Evolutionary conservation across 2,113 vertebrate species (phyloP).

Genomic region (Fregetta grallaria): DNA sequence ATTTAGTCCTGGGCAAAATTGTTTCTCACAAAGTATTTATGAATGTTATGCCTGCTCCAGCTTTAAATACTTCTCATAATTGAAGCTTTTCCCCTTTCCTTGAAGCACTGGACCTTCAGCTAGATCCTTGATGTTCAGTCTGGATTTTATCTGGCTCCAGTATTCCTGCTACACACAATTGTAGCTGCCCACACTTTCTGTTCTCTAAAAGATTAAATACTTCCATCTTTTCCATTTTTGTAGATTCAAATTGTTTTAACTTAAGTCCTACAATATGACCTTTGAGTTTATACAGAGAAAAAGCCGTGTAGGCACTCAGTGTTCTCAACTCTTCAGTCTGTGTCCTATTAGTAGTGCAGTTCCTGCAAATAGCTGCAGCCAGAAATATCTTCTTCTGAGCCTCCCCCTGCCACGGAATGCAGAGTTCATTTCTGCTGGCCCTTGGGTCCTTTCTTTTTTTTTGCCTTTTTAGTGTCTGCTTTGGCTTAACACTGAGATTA

Average conservation of each 20-base stretch:
- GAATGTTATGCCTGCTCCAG: neutral
- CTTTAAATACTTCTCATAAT: neutral
- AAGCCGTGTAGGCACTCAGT: neutral
- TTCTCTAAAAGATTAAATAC: neutral
- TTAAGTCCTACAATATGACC: neutral
- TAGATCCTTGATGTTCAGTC: neutral
- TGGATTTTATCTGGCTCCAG: neutral
- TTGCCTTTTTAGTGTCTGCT: neutral
- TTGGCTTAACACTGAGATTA: neutral
- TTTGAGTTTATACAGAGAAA: neutral
- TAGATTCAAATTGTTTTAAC: neutral
- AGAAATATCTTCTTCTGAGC: conserved; percentile 36
- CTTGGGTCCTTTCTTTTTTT: neutral
- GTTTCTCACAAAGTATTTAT: neutral
- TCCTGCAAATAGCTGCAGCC: conserved; percentile 11
- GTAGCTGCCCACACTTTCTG: neutral
- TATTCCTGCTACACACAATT: neutral
- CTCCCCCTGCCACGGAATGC: neutral
- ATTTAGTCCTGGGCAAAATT: neutral
- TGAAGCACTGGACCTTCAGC: neutral
- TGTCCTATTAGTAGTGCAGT: neutral
- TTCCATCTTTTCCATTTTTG: neutral
- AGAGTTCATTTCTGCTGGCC: neutral
- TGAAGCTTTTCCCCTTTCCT: neutral
- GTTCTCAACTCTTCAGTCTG: neutral